These are phyloP conservation scores for Apoda limacodes DNA, from an alignment of 2,888 invertebrate species.

Conservation along the genomic window DNA sequence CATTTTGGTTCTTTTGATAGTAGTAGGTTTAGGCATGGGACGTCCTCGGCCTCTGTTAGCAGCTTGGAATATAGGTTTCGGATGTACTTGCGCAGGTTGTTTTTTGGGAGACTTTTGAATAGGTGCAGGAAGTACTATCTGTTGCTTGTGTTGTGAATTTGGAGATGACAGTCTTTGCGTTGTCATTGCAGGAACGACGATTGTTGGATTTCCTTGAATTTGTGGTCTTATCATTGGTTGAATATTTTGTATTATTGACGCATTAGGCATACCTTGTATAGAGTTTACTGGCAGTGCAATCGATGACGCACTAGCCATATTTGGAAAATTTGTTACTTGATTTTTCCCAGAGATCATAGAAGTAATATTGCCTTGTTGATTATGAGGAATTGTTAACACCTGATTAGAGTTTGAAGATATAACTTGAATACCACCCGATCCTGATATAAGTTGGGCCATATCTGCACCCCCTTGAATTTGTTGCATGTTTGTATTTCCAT, in stretches of 20 bases:
- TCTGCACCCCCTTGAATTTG: constrained; percentile 53
- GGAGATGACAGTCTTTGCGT: constrained; percentile 57
- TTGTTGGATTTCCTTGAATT: constrained; percentile 58
- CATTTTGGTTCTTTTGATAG: constrained; percentile 58
- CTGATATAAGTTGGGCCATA: constrained; percentile 56
- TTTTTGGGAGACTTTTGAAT: constrained; percentile 63
- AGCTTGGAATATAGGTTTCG: constrained; percentile 61
- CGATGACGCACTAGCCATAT: constrained; percentile 63
- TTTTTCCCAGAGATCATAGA: constrained; percentile 57
- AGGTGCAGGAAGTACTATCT: constrained; percentile 49
- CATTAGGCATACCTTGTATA: constrained; percentile 56
- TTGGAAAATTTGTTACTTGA: constrained; percentile 57
- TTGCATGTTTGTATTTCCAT: constrained; percentile 48
- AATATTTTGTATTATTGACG: constrained; percentile 60
- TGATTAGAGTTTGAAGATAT: constrained; percentile 65
- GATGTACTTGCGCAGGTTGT: constrained; percentile 55
- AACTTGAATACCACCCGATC: constrained; percentile 60
- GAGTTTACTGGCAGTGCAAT: constrained; percentile 61
- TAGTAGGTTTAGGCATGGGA: constrained; percentile 57
- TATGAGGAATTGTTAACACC: constrained; percentile 56
- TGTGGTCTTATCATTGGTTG: constrained; percentile 64
- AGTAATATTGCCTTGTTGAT: constrained; percentile 45
- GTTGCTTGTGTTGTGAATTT: constrained; percentile 54
- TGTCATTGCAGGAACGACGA: constrained; percentile 57
- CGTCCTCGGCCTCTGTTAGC: constrained; percentile 53